Evolutionary conservation across 2,888 invertebrate genomes (phyloP), one percentile per base, ranked within the genome.

Genomic region (Electrophaes corylata): DNA sequence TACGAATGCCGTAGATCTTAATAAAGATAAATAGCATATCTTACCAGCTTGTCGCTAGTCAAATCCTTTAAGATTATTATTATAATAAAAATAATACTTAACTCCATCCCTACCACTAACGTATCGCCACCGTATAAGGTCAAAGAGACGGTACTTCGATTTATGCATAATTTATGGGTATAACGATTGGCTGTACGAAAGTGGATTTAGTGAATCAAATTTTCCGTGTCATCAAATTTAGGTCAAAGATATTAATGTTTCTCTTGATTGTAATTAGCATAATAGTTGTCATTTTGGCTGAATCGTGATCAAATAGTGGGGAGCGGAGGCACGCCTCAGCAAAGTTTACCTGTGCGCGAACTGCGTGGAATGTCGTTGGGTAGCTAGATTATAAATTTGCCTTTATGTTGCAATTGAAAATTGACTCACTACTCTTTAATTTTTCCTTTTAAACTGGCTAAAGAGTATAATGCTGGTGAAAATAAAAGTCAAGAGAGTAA

Each of bases 361-460:
- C 73, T 74, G 76, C 74, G 75, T 76, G 86, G 88, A 89, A 89
- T 88, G 88, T 82, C 77, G 86, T 78, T 76, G 78, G 78, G 78
- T 79, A 71, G 77, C 83, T 76, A n/a, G 82, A 84, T 85, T 88
- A 82, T 86, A 82, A 84, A 84, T 88, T 84, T 81, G 78, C 81
- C 71, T 80, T 78, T 71, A 81, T 76, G 76, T 82, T 81, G 83
- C 84, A 80, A 84, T 83, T 83, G 78, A 70, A 70, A 70, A 79
- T n/a, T 87, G 87, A 86, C 71, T 88, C 83, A 84, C 76, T 72
- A 73, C 69, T 73, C 70, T 67, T 76, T 71, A 75, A 78, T 73
- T 72, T 70, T 71, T 72, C 66, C 70, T 60, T 63, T 61, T 44
- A 26, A n/a, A n/a, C 37, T 26, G 46, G 19, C 19, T 58, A 48